Evolutionary conservation across 2,797 vertebrate genomes (phyloP).

Genomic region (Artibeus jamaicensis): DNA sequence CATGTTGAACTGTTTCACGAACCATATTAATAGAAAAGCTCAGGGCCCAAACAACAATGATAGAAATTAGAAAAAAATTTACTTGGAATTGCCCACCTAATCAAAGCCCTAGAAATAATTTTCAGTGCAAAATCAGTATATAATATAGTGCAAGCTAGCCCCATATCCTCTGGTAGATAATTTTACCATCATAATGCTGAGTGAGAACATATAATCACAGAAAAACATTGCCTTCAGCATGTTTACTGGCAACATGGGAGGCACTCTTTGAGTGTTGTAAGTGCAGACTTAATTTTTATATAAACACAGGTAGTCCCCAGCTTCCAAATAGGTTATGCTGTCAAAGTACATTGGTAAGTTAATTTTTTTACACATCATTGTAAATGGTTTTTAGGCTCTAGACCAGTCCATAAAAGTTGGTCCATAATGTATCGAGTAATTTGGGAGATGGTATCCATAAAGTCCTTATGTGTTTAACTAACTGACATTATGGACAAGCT

Average conservation of each 20-base stretch:
- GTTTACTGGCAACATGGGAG: not conserved
- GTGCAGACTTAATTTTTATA: constrained; percentile 31
- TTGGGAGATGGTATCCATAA: constrained; percentile 19
- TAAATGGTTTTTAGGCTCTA: constrained; percentile 45
- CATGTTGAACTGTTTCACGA: constrained; percentile 73
- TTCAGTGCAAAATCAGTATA: not conserved
- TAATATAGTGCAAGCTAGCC: not conserved
- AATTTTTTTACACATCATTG: not conserved
- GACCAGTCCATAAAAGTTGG: not conserved
- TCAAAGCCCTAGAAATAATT: constrained; percentile 50
- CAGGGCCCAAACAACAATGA: constrained; percentile 67
- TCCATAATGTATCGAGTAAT: not conserved
- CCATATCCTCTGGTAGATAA: not conserved
- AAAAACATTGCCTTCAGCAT: not conserved
- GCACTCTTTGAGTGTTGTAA: not conserved
- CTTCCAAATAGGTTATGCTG: not conserved
- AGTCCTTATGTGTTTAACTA: constrained; percentile 48
- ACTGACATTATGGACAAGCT: constrained; percentile 26
- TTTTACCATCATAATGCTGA: not conserved
- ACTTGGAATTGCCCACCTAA: constrained; percentile 66
- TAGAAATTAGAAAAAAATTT: constrained; percentile 72
- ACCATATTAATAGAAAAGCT: constrained; percentile 77
- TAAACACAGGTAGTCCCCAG: not conserved
- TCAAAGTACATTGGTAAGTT: not conserved
- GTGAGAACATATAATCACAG: not conserved